A percentile compares a stretch with the other conserved stretches of the same genome.
Conservation (phyloP, 2,888 invertebrate genomes). For the Cantharis rufa region DNA sequence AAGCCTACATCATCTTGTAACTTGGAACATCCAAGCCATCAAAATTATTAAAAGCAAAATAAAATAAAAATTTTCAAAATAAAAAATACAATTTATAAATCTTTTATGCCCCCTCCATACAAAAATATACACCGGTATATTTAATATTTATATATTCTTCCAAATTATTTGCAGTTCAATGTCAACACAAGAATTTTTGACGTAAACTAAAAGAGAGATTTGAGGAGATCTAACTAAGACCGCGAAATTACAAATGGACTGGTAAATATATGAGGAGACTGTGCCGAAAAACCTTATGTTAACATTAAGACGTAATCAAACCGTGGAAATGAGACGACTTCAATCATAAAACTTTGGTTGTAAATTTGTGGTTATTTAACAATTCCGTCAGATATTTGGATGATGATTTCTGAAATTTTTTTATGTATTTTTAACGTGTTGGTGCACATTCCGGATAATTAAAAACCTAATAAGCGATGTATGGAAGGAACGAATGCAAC, state of each 20-base stretch:
- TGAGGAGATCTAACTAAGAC: not conserved
- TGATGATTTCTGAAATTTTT: not conserved
- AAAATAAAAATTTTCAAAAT: too few relatives aligned
- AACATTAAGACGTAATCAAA: not conserved
- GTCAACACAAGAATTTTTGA: not conserved
- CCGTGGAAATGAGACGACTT: not conserved
- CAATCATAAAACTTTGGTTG: not conserved
- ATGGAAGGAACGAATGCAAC: not conserved
- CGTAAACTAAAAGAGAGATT: not conserved
- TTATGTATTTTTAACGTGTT: not conserved
- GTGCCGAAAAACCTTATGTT: not conserved
- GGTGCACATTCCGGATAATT: too few relatives aligned
- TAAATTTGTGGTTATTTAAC: not conserved
- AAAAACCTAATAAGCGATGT: not conserved
- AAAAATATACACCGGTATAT: too few relatives aligned
- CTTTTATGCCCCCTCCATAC: too few relatives aligned
- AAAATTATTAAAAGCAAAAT: too few relatives aligned
- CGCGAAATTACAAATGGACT: not conserved
- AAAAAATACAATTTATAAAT: too few relatives aligned
- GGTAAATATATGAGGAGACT: not conserved
- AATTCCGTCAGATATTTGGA: not conserved
- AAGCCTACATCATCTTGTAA: too few relatives aligned
- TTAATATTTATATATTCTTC: not conserved
- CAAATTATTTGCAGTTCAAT: not conserved
- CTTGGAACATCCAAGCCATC: too few relatives aligned